These are phyloP conservation scores for Pangasius krempfi DNA, from an alignment of 2,797 vertebrate genomes.

Conservation along the genomic window DNA sequence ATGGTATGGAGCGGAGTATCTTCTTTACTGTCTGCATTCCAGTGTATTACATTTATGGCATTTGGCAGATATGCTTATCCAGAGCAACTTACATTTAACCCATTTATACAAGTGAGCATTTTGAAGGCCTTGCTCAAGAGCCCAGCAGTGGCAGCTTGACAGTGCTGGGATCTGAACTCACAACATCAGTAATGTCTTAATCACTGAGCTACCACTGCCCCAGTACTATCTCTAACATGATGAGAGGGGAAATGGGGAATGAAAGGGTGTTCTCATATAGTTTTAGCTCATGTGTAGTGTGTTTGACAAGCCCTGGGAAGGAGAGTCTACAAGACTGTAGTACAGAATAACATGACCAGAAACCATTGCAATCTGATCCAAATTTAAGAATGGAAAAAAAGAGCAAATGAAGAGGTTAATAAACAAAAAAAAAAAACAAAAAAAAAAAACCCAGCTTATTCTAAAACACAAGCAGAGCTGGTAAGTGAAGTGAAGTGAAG, in stretches of 20 bases:
- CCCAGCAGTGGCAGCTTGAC: no score
- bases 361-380: not conserved
- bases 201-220: no score
- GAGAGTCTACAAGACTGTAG: not conserved
- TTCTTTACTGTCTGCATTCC: slow-evolving; percentile 30
- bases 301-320: not conserved
- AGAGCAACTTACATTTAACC: no score
- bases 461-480: not conserved
- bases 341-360: not conserved
- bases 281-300: not conserved
- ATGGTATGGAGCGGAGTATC: slow-evolving; percentile 2
- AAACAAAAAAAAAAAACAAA: not conserved
- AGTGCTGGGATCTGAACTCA: no score
- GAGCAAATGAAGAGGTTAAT: not conserved
- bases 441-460: not conserved
- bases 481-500: no score
- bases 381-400: not conserved
- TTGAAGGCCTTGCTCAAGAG: no score
- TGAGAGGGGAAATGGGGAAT: not conserved
- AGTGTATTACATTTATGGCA: no score
- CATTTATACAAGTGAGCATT: no score
- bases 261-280: not conserved
- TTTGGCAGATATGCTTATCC: no score
- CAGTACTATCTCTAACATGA: not conserved
- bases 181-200: no score